Conservation (phyloP, 1,140 invertebrate genomes). For the Achroia grisella region DNA sequence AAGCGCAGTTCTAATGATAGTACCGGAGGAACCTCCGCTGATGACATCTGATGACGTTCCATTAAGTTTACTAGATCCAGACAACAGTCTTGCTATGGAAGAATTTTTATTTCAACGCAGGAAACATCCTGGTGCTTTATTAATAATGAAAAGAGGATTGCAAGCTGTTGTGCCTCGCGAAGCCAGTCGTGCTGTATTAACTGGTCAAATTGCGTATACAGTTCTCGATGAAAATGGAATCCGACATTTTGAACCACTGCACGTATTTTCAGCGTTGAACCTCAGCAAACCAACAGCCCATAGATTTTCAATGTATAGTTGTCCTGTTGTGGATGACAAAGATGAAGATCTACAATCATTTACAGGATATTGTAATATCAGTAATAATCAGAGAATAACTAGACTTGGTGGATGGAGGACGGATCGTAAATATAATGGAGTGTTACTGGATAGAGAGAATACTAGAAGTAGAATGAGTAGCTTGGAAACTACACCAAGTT, state of each 20-base stretch:
- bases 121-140: constrained; percentile 75
- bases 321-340: constrained; percentile 74
- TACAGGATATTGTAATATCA: constrained; percentile 64
- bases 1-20: constrained; percentile 81
- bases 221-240: constrained; percentile 85
- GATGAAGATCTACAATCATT: constrained; percentile 66
- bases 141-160: constrained; percentile 84
- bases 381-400: constrained; percentile 61
- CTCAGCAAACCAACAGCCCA: constrained; percentile 77
- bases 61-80: constrained; percentile 75
- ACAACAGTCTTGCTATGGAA: constrained; percentile 83
- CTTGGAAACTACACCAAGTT: constrained; percentile 62
- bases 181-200: constrained; percentile 81
- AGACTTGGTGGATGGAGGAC: constrained; percentile 55
- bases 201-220: constrained; percentile 83
- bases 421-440: constrained; percentile 50
- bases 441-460: constrained; percentile 56
- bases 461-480: constrained; percentile 51
- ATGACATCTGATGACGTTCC: constrained; percentile 80
- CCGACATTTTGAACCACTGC: constrained; percentile 83
- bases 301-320: constrained; percentile 79
- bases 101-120: constrained; percentile 80
- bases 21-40: constrained; percentile 77
- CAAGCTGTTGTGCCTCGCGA: constrained; percentile 86
- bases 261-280: constrained; percentile 81